phyloP scores from a whole-genome alignment of 2,797 vertebrate genomes.

The Aythya fuligula region DNA sequence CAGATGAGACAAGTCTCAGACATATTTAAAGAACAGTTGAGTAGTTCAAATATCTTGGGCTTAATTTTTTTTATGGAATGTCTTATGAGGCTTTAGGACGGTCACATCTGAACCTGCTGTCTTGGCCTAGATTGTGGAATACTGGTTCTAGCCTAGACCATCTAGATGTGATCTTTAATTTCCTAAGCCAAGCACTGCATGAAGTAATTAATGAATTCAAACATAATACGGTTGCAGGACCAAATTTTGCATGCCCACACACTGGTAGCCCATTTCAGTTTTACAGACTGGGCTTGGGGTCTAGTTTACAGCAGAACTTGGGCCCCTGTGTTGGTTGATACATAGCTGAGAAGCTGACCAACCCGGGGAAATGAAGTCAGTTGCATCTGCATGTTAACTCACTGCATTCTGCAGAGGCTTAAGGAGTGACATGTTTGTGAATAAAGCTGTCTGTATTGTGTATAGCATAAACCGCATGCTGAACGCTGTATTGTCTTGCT shows the following conservation, averaged over 20 bases:
- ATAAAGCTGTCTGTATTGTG: conserved; percentile 58
- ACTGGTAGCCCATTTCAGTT: neutral
- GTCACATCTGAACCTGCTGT: neutral
- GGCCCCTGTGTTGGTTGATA: neutral
- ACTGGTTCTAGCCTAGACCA: neutral
- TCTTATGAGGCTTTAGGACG: neutral
- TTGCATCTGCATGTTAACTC: neutral
- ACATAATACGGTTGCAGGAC: accelerated
- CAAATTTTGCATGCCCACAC: neutral
- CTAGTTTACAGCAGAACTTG: neutral
- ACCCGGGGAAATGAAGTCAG: neutral
- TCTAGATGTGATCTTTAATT: neutral
- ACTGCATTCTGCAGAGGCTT: conserved; percentile 30
- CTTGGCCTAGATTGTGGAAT: neutral
- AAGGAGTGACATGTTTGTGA: conserved; percentile 64
- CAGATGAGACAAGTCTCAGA: neutral
- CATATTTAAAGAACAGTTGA: neutral
- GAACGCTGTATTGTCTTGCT: conserved; percentile 82
- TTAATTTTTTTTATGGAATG: neutral
- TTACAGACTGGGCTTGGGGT: neutral
- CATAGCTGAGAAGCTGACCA: neutral
- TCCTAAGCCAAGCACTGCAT: neutral
- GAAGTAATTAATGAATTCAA: neutral
- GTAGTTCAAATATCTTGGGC: neutral
- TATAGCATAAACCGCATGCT: conserved; percentile 83